Base-by-base conservation (phyloP, 2,797 vertebrate genomes). In the Melanotaenia maccullochi region DNA sequence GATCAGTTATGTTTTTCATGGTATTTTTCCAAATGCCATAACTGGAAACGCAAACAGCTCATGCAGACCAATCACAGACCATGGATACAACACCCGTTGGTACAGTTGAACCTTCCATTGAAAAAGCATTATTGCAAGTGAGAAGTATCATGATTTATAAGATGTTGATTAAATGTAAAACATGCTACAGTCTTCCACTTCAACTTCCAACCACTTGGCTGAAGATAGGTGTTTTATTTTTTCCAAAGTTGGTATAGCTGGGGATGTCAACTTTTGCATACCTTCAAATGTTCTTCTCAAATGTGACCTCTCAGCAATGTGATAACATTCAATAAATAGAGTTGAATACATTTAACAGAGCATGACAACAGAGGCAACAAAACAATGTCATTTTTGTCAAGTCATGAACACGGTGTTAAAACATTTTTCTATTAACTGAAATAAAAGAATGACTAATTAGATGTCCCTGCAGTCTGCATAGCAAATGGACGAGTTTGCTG, bases 391-490 rank as follows among this genome's bases (percentile, higher is more conserved):
- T 24, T 11, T 11, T 51, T 51, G 49, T 51, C n/a, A 24, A 51
- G 20, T 64, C 49, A 38, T 22, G 20, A 1, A 2, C 22, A 14
- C 30, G n/a, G 22, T 63, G 38, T 40, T 40, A 58, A 65, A 65
- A 20, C 8, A 30, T 13, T 49, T 44, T 24, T 73, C 36, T 67
- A 73, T 60, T 49, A 32, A 49, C 28, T 61, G 0, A 4, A 8
- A 14, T 40, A 33, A n/a, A 54, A 0, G 2, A 44, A 63, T 47
- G 36, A 13, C 14, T 76, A 78, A 60, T 82, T 35, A 52, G 72
- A 75, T 81, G 44, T 62, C 40, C 65, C 66, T 38, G 67, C 20
- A 18, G 47, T 76, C 47, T 68, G 56, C 59, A 64, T 16, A 58
- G 20, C 7, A 20, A 49, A 64, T 35, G 20, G 58, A 59, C 62